phyloP scores from a whole-genome alignment of 1,140 invertebrate genomes.

The Cyclina sinensis region DNA sequence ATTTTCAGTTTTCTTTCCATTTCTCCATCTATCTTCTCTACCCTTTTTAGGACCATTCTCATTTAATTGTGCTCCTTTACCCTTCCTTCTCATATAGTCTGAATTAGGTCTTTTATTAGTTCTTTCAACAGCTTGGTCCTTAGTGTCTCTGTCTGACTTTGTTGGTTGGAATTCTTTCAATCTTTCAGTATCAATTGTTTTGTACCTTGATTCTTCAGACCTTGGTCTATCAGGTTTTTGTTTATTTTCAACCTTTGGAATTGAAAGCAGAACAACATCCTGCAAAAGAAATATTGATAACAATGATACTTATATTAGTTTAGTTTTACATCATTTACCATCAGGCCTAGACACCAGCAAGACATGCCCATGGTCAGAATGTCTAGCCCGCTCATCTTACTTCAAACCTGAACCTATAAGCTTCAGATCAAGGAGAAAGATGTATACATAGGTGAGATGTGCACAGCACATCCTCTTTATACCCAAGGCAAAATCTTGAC shows the following conservation, averaged over 20 bases:
- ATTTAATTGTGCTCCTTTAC: background rate
- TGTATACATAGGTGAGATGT: too few relatives aligned
- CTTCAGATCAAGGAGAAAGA: too few relatives aligned
- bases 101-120: background rate
- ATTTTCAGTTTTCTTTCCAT: background rate
- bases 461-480: too few relatives aligned
- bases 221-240: background rate
- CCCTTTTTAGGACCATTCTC: background rate
- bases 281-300: conserved; percentile 18
- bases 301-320: too few relatives aligned
- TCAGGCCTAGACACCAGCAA: too few relatives aligned
- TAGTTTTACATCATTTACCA: too few relatives aligned
- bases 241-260: conserved; percentile 11
- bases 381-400: too few relatives aligned
- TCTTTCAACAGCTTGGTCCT: background rate
- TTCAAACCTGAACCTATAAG: too few relatives aligned
- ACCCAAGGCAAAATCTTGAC: too few relatives aligned
- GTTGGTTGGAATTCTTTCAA: background rate
- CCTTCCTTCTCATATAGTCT: background rate
- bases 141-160: background rate
- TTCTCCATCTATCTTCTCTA: background rate
- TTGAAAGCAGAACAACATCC: background rate
- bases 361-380: too few relatives aligned
- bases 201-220: background rate
- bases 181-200: background rate